A percentile compares a stretch with the other conserved stretches of the same genome.
Evolutionary conservation across 2,797 vertebrate species (phyloP).

Genomic region (Carduelis carduelis): DNA sequence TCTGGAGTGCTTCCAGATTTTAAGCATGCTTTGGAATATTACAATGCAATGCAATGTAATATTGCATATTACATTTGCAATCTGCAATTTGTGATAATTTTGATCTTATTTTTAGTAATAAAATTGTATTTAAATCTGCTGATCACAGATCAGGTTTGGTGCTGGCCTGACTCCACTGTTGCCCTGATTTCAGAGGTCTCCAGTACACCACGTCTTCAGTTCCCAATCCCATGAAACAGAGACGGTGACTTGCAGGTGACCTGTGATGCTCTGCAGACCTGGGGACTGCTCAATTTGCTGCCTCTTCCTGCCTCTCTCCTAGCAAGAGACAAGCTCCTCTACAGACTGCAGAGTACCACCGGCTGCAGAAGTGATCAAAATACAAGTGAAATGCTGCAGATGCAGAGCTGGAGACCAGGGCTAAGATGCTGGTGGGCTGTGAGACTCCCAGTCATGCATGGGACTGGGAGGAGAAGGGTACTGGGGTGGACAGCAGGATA

Average conservation of each 20-base stretch:
- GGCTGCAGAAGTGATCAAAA: rapidly evolving
- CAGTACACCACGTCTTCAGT: background rate
- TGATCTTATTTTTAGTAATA: background rate
- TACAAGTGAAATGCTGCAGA: background rate
- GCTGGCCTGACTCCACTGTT: background rate
- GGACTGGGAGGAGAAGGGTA: background rate
- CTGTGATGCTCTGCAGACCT: background rate
- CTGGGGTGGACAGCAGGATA: background rate
- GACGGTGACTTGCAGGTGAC: background rate
- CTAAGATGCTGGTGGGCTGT: background rate
- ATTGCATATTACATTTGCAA: background rate
- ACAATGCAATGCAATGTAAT: too few relatives aligned
- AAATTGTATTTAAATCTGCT: background rate
- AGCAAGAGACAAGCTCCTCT: background rate
- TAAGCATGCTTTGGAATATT: constrained; percentile 10
- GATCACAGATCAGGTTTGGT: background rate
- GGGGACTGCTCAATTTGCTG: rapidly evolving
- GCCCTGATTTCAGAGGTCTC: background rate
- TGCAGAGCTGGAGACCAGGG: background rate
- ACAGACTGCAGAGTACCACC: background rate
- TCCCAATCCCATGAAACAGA: background rate
- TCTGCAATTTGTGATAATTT: background rate
- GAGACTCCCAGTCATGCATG: background rate
- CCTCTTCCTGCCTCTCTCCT: background rate
- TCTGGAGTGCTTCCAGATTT: background rate